These are phyloP conservation scores for Sialis lutaria DNA, from an alignment of 2,888 invertebrate genomes.

Conservation along the genomic window DNA sequence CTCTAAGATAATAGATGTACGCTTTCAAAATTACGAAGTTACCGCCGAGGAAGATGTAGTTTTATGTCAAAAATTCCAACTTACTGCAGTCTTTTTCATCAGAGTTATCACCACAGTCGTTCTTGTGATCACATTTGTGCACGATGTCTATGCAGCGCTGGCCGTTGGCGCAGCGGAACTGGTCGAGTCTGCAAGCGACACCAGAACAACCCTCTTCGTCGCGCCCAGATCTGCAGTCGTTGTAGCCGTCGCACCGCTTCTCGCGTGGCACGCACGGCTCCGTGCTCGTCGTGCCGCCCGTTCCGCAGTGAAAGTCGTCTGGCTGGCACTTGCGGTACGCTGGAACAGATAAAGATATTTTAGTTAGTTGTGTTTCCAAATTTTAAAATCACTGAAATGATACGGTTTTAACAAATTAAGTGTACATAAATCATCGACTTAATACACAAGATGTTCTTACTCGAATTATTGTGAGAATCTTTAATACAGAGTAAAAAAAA, in stretches of 20 bases:
- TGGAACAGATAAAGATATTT: conserved; percentile 25
- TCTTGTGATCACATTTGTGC: conserved; percentile 72
- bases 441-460: no score
- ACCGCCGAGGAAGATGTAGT: no score
- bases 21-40: not conserved
- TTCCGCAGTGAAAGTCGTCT: conserved; percentile 78
- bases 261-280: conserved; percentile 76
- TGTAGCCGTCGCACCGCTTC: conserved; percentile 78
- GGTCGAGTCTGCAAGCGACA: conserved; percentile 59
- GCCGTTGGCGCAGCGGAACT: conserved; percentile 69
- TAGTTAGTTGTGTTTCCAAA: not conserved
- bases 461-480: no score
- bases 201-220: conserved; percentile 66
- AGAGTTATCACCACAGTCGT: conserved; percentile 81
- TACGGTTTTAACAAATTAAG: no score
- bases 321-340: conserved; percentile 75
- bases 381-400: no score
- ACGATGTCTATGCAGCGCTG: conserved; percentile 62
- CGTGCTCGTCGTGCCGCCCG: conserved; percentile 31
- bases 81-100: conserved; percentile 82
- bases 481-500: no score
- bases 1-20: no score
- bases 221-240: conserved; percentile 69
- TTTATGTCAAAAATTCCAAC: conserved; percentile 19
- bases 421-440: no score